Conservation (phyloP, 1,140 invertebrate species). For the Diabrotica undecimpunctata region DNA sequence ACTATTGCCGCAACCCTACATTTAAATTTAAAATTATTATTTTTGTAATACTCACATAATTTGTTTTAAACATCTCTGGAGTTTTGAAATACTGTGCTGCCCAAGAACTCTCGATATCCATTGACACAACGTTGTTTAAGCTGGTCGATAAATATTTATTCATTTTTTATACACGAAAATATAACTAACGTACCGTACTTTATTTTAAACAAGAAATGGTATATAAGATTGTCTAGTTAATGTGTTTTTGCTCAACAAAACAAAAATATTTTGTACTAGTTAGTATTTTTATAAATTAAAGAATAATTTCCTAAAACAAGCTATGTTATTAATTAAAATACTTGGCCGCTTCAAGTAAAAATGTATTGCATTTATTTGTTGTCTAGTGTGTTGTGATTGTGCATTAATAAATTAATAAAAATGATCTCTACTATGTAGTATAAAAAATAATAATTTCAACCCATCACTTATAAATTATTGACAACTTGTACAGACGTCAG, state of each 20-base stretch:
- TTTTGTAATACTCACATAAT: constrained; percentile 21
- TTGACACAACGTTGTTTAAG: constrained; percentile 46
- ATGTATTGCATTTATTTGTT: no score
- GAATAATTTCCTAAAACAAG: background rate
- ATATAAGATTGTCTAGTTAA: background rate
- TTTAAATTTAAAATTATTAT: no score
- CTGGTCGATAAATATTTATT: constrained; percentile 38
- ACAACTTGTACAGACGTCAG: background rate
- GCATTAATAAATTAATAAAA: background rate
- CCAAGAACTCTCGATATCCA: constrained; percentile 56
- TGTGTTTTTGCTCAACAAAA: background rate
- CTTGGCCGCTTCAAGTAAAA: no score
- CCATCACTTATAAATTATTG: background rate
- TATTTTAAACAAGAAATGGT: background rate
- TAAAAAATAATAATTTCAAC: background rate
- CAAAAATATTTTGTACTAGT: background rate
- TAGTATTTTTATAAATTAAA: background rate
- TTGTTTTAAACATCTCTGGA: constrained; percentile 31
- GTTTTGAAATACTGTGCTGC: constrained; percentile 50
- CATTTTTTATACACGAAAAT: constrained; percentile 23
- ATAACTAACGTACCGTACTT: background rate
- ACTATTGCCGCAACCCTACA: no score
- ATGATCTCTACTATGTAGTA: background rate
- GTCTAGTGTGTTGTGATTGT: background rate
- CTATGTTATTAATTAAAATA: background rate